Evolutionary conservation across 2,113 vertebrate genomes (phyloP), one percentile per base, ranked within the genome.

Genomic region (Stegastes partitus): DNA sequence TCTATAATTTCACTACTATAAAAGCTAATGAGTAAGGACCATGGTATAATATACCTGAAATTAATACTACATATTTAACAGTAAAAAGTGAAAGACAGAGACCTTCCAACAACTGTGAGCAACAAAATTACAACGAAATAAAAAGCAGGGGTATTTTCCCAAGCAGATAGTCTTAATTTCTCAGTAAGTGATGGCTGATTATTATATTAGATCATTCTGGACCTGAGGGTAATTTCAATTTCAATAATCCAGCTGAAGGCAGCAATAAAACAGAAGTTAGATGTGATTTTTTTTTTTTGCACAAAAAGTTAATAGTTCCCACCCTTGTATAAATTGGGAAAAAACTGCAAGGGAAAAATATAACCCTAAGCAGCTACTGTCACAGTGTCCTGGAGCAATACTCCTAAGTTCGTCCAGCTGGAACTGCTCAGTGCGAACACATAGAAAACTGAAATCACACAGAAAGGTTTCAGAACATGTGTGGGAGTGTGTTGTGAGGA

Each of bases 151-250:
- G 42, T 23, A 78, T 55, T 56, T 82, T 75, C 73, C 70, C 56
- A 83, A 44, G 57, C 74, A 80, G 79, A 54, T 49, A 45, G 28
- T 39, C 62, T 47, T 74, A 49, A 70, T 61, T 65, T 79, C 64
- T 79, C 62, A 75, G 58, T 16, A 51, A 64, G 69, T 68, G 42
- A 78, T 54, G 62, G 31, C 54, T 65, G 68, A 79, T 83, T 53
- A 63, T 73, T 54, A 37, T 53, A 63, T 81, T 63, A 82, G 77
- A 79, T 83, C 83, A 79, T 59, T 85, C 54, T 78, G 72, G 75
- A 87, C 61, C 61, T 34, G 51, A 26, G 57, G 68, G 66, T 70
- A 49, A 68, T 81, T 77, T 77, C 77, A 68, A 21, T 82, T 83
- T 54, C 55, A 77, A 62, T 68, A 82, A 83, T 82, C 71, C 81